A percentile compares a stretch with the other conserved stretches of the same genome.
Conservation (phyloP, 2,113 vertebrate genomes). For the Pithys albifrons region DNA sequence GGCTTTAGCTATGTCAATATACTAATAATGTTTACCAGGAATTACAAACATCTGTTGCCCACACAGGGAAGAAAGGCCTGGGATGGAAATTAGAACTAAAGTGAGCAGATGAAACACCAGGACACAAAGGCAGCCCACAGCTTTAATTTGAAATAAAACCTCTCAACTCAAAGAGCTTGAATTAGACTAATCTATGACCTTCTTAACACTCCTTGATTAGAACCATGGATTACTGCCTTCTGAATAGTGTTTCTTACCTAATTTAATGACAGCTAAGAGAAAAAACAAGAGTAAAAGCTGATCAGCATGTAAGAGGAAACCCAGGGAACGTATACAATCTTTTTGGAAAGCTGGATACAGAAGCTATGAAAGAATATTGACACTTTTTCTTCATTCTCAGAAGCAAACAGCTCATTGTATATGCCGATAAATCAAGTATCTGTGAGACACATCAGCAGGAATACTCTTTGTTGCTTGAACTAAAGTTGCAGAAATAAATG, state of each 20-base stretch:
- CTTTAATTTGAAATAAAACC: conserved; percentile 11
- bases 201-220: background rate
- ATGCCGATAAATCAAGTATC: background rate
- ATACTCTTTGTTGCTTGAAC: background rate
- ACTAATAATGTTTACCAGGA: background rate
- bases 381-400: background rate
- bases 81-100: background rate
- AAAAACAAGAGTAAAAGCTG: background rate
- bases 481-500: background rate
- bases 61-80: background rate
- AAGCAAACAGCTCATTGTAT: background rate
- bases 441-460: background rate
- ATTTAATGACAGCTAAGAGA: background rate
- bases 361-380: background rate
- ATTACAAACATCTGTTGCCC: conserved; percentile 5
- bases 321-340: background rate
- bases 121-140: conserved; percentile 1
- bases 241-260: background rate
- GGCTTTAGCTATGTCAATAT: background rate
- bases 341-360: background rate
- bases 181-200: background rate
- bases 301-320: background rate
- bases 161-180: background rate
- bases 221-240: background rate
- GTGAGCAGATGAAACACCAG: background rate